Conservation (phyloP, 2,888 invertebrate genomes). For the Polydesmus complanatus region DNA sequence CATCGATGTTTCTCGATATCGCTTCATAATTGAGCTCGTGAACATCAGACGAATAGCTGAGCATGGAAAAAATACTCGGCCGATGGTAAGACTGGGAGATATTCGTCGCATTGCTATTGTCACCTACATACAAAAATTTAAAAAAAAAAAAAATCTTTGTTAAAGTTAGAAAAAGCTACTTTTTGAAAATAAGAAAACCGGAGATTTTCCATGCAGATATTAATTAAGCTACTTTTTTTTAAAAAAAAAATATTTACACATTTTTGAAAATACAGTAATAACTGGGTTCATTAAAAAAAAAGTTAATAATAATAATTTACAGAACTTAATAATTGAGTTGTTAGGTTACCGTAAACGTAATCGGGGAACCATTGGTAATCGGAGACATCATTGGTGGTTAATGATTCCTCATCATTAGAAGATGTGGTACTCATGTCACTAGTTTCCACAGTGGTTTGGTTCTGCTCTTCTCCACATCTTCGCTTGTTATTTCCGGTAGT, state of each 20-base stretch:
- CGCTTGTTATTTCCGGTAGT: not conserved
- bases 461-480: conserved; percentile 8
- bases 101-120: not conserved
- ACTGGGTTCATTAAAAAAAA: no score
- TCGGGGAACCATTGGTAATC: conserved; percentile 85
- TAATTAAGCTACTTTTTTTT: no score
- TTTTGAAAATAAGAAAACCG: no score
- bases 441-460: conserved; percentile 23
- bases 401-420: conserved; percentile 43
- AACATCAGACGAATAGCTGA: not conserved
- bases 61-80: conserved; percentile 9
- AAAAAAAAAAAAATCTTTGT: not conserved
- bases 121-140: not conserved
- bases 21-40: conserved; percentile 55
- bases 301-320: no score
- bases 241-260: no score
- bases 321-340: no score
- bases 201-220: no score
- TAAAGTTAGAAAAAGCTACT: no score
- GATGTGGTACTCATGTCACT: conserved; percentile 28
- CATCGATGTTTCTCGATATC: conserved; percentile 73
- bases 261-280: no score
- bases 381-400: conserved; percentile 59
- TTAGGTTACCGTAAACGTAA: conserved; percentile 44
- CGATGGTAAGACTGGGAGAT: not conserved